A percentile compares a stretch with the other conserved stretches of the same genome.
These are phyloP conservation scores for Manis crassicaudata DNA, from an alignment of 2,797 vertebrate genomes.

Conservation along the genomic window DNA sequence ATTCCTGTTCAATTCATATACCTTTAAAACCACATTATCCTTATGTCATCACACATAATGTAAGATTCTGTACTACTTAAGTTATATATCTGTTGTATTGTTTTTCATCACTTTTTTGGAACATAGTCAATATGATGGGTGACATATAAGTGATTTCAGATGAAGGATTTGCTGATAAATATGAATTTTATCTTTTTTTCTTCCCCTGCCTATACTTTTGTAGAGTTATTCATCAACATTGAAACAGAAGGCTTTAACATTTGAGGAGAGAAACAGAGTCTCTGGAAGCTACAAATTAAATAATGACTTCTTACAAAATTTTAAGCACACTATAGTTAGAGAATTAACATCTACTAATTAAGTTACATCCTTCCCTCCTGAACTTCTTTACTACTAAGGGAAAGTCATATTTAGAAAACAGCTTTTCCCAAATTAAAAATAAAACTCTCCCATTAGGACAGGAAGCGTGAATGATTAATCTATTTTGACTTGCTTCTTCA, in stretches of 20 bases:
- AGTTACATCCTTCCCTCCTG: not conserved
- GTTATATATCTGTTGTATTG: slow-evolving; percentile 5
- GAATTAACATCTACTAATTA: slow-evolving; percentile 38
- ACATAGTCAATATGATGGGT: slow-evolving; percentile 36
- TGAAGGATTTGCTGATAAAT: slow-evolving; percentile 47
- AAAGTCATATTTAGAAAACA: slow-evolving; percentile 53
- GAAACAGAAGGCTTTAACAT: slow-evolving; percentile 33
- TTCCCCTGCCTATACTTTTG: not conserved
- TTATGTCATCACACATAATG: not conserved
- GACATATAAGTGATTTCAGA: slow-evolving; percentile 42
- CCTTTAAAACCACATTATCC: not conserved
- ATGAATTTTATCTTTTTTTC: slow-evolving; percentile 51
- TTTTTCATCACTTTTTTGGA: not conserved
- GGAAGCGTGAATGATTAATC: not conserved
- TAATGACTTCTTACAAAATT: slow-evolving; percentile 19
- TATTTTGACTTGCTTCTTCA: slow-evolving; percentile 46
- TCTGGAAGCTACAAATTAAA: slow-evolving; percentile 34
- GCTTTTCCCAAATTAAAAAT: slow-evolving; percentile 56
- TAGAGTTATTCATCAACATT: slow-evolving; percentile 57
- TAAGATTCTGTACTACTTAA: slow-evolving; percentile 39
- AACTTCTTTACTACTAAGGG: not conserved
- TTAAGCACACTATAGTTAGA: not conserved
- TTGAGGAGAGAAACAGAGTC: not conserved
- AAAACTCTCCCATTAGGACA: slow-evolving; percentile 34
- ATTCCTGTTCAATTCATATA: slow-evolving; percentile 27